Evolutionary conservation across 2,113 vertebrate genomes (phyloP).

Genomic region (Apeltes quadracus): DNA sequence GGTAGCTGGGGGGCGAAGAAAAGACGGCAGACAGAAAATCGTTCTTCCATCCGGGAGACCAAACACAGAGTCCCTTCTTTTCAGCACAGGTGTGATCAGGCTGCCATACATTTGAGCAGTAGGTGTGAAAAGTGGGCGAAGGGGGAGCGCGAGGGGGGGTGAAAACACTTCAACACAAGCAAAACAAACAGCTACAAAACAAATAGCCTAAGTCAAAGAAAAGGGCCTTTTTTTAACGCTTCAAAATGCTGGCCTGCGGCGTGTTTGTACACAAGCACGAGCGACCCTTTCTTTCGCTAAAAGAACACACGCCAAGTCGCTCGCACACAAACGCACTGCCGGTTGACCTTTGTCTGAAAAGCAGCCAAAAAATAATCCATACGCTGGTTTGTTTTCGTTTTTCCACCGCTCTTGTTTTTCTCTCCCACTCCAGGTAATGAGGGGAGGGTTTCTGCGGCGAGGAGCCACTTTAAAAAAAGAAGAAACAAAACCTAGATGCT

Average conservation of each 20-base stretch:
- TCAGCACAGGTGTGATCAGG: background rate
- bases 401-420: slow-evolving; percentile 41
- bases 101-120: background rate
- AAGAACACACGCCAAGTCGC: slow-evolving; percentile 22
- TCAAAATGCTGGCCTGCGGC: slow-evolving; percentile 16
- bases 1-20: background rate
- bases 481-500: slow-evolving; percentile 21
- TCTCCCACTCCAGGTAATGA: slow-evolving; percentile 62
- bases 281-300: slow-evolving; percentile 15
- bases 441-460: slow-evolving; percentile 48
- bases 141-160: background rate
- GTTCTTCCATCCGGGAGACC: background rate
- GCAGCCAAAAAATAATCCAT: slow-evolving; percentile 53
- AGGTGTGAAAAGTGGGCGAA: background rate
- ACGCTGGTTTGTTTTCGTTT: background rate
- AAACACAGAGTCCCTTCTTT: background rate
- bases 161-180: background rate
- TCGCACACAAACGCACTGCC: slow-evolving; percentile 36
- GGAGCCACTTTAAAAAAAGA: slow-evolving; percentile 51
- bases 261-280: slow-evolving; percentile 7
- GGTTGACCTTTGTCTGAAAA: slow-evolving; percentile 50
- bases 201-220: background rate
- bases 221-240: slow-evolving; percentile 9
- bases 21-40: background rate
- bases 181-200: slow-evolving; percentile 14